Evolutionary conservation across 2,888 invertebrate genomes (phyloP).

Genomic region (Erebia aethiops): DNA sequence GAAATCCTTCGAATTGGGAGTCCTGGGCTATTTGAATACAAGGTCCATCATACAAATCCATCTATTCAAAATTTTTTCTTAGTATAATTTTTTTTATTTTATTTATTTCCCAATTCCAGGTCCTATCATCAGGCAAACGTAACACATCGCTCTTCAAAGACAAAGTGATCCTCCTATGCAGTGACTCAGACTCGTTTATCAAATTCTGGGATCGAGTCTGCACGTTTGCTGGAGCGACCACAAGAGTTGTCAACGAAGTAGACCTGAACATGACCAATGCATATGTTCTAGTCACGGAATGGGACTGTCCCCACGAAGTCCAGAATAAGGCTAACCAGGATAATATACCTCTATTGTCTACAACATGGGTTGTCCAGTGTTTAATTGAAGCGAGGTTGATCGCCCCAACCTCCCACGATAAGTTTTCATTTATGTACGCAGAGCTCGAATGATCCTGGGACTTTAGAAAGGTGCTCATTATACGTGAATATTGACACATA

Average conservation of each 20-base stretch:
- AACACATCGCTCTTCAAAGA: slow-evolving; percentile 73
- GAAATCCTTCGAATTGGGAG: too few relatives aligned
- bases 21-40: too few relatives aligned
- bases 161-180: slow-evolving; percentile 76
- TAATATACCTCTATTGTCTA: slow-evolving; percentile 85
- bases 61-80: too few relatives aligned
- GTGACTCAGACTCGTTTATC: slow-evolving; percentile 79
- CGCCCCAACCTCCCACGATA: slow-evolving; percentile 74
- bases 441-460: slow-evolving; percentile 82
- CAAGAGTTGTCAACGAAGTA: slow-evolving; percentile 74
- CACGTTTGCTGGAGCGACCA: slow-evolving; percentile 80
- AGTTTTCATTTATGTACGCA: slow-evolving; percentile 80
- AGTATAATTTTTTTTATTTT: too few relatives aligned
- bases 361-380: slow-evolving; percentile 87
- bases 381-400: slow-evolving; percentile 84
- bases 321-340: slow-evolving; percentile 81
- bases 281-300: slow-evolving; percentile 84
- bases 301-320: slow-evolving; percentile 82
- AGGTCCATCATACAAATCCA: too few relatives aligned
- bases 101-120: slow-evolving; percentile 47
- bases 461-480: slow-evolving; percentile 74
- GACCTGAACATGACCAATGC: slow-evolving; percentile 74
- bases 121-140: slow-evolving; percentile 58
- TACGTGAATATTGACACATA: slow-evolving; percentile 77
- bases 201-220: slow-evolving; percentile 85